phyloP scores from a whole-genome alignment of 1,140 invertebrate species.

The Caenorhabditis elegans region WBcel235 BX284604.4:13642501-13643000 shows the following conservation, averaged over 20 bases:
- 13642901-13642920: slow-evolving; percentile 51
- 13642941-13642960: slow-evolving; percentile 53
- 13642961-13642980: slow-evolving; percentile 49
- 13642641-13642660: slow-evolving; percentile 41
- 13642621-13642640: slow-evolving; percentile 44
- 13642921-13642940: slow-evolving; percentile 56
- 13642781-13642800: too few relatives aligned
- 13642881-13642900: too few relatives aligned
- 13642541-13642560: slow-evolving; percentile 3
- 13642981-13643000: slow-evolving; percentile 48
- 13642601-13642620: slow-evolving; percentile 43
- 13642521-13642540: neutral
- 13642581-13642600: slow-evolving; percentile 52
- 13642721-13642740: too few relatives aligned
- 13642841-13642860: too few relatives aligned
- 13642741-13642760: neutral
- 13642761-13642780: too few relatives aligned
- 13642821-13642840: too few relatives aligned
- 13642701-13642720: too few relatives aligned
- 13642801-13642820: too few relatives aligned
- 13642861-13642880: too few relatives aligned
- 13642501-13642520: neutral
- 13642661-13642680: slow-evolving; percentile 47
- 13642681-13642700: too few relatives aligned
- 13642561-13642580: slow-evolving; percentile 31